A percentile compares a stretch with the other conserved stretches of the same genome.
phyloP scores from a whole-genome alignment of 2,113 vertebrate species.

The Bos javanicus region DNA sequence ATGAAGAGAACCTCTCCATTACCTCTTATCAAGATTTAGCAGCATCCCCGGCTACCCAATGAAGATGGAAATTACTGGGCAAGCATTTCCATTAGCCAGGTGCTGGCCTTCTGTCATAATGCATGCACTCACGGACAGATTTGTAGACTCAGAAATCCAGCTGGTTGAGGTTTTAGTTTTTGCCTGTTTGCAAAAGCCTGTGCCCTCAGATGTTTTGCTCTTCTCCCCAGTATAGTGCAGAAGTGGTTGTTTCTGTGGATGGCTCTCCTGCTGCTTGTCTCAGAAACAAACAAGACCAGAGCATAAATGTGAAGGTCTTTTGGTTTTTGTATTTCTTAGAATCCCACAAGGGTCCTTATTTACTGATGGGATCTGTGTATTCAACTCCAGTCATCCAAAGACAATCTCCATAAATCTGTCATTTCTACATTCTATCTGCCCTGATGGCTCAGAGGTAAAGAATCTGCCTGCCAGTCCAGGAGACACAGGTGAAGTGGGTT shows the following conservation, averaged over 20 bases:
- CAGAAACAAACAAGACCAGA: background rate
- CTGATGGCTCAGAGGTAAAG: background rate
- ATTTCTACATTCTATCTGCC: background rate
- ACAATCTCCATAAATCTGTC: background rate
- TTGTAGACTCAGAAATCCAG: slow-evolving; percentile 16
- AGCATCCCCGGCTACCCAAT: slow-evolving; percentile 13
- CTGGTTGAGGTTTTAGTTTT: background rate
- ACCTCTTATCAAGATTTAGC: slow-evolving; percentile 67
- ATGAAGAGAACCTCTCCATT: slow-evolving; percentile 67
- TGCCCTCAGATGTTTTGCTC: background rate
- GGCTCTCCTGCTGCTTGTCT: background rate
- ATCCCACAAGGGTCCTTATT: background rate
- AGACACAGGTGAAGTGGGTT: background rate
- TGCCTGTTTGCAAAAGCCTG: background rate
- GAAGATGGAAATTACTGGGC: slow-evolving; percentile 50
- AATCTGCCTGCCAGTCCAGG: background rate
- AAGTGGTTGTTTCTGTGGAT: background rate
- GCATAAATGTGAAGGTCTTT: background rate
- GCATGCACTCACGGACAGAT: background rate
- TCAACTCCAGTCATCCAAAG: background rate
- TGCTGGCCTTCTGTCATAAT: slow-evolving; percentile 44
- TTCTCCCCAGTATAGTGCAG: background rate
- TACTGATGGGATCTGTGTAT: background rate
- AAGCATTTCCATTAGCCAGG: slow-evolving; percentile 55
- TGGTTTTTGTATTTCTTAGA: background rate